These are phyloP conservation scores for Emberiza fucata DNA, from an alignment of 2,113 vertebrate species.

Conservation along the genomic window DNA sequence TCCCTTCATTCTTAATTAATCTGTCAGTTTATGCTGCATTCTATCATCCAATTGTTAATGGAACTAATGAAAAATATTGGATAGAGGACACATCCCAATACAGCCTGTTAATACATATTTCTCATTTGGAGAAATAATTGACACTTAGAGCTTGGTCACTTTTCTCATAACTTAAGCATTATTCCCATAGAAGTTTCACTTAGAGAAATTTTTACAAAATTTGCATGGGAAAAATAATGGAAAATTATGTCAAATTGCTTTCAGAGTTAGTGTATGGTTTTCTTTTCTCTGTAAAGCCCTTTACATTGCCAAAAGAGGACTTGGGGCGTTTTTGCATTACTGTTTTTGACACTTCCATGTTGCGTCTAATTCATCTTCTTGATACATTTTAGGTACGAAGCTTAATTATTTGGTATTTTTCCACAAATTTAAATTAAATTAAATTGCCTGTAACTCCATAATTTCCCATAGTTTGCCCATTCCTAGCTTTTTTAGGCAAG, in stretches of 20 bases:
- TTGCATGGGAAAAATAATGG: background rate
- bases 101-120: background rate
- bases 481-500: background rate
- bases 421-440: background rate
- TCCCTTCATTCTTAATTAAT: background rate
- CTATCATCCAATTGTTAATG: background rate
- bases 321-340: background rate
- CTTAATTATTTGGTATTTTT: background rate
- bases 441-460: background rate
- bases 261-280: background rate
- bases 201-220: background rate
- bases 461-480: background rate
- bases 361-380: background rate
- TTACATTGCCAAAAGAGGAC: background rate
- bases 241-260: background rate
- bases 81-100: background rate
- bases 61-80: background rate
- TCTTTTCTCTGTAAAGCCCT: background rate
- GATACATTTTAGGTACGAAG: background rate
- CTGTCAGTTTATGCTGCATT: background rate
- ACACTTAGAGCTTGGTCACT: background rate
- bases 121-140: background rate
- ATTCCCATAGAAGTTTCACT: background rate
- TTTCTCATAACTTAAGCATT: background rate
- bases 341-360: background rate